phyloP scores from a whole-genome alignment of 2,113 vertebrate species.

The Oreotrochilus melanogaster region DNA sequence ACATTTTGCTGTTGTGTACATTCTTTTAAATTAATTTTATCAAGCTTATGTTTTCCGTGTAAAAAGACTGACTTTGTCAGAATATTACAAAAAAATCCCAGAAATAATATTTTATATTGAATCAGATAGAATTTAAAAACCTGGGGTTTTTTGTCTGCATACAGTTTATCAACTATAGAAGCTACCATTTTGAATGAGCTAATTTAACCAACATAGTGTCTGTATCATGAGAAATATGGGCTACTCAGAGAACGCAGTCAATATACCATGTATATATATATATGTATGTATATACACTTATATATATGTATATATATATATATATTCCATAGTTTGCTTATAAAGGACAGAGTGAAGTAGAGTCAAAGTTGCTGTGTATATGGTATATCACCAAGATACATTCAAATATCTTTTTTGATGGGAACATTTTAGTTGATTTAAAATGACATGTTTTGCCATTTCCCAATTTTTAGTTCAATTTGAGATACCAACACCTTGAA shows the following conservation, averaged over 20 bases:
- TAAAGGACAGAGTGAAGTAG: background rate
- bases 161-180: background rate
- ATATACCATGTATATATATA: fast-evolving
- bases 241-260: background rate
- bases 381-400: background rate
- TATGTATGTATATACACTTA: background rate
- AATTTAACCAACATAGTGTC: background rate
- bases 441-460: background rate
- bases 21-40: background rate
- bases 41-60: background rate
- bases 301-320: too few relatives aligned
- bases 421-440: background rate
- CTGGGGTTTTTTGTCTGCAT: background rate
- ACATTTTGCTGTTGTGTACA: background rate
- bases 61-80: background rate
- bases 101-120: background rate
- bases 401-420: background rate
- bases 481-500: background rate
- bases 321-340: background rate
- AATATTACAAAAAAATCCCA: background rate
- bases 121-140: background rate
- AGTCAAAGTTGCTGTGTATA: background rate
- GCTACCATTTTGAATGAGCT: background rate
- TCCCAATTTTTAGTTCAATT: background rate
- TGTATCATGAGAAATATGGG: background rate